phyloP scores from a whole-genome alignment of 2,888 invertebrate species.

The Bombyx huttoni region DNA sequence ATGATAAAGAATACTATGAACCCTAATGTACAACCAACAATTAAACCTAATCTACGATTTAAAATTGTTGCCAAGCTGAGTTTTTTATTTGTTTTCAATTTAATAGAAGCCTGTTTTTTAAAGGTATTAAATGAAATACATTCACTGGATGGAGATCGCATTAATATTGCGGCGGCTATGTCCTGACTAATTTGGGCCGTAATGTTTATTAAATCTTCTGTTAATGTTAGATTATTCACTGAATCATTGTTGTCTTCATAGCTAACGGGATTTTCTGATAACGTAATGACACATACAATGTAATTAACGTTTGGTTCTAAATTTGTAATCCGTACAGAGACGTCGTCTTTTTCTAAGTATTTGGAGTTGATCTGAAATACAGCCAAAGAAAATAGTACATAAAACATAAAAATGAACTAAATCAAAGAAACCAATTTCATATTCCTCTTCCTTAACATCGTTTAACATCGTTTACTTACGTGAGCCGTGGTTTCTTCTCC shows the following conservation, averaged over 20 bases:
- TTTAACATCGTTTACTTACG: conserved; percentile 35
- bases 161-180: conserved; percentile 42
- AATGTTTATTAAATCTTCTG: conserved; percentile 26
- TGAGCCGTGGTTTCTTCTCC: conserved; percentile 45
- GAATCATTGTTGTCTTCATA: conserved; percentile 26
- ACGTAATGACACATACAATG: conserved; percentile 47
- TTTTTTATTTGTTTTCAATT: conserved; percentile 36
- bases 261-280: conserved; percentile 41
- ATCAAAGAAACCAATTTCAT: too few relatives aligned
- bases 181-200: conserved; percentile 45
- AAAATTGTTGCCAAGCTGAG: conserved; percentile 43
- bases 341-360: conserved; percentile 46
- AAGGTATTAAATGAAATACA: conserved; percentile 58
- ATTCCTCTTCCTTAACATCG: too few relatives aligned
- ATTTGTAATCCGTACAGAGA: conserved; percentile 44
- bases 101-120: conserved; percentile 31
- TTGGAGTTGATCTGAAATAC: conserved; percentile 50
- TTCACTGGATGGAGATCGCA: conserved; percentile 57
- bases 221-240: conserved; percentile 28
- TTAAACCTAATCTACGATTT: conserved; percentile 57
- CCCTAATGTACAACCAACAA: conserved; percentile 60
- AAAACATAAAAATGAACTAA: too few relatives aligned
- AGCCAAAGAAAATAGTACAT: not conserved
- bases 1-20: conserved; percentile 60
- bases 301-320: conserved; percentile 47